These are phyloP conservation scores for Syndactyla subalaris DNA, from an alignment of 2,797 vertebrate genomes.

Conservation along the genomic window DNA sequence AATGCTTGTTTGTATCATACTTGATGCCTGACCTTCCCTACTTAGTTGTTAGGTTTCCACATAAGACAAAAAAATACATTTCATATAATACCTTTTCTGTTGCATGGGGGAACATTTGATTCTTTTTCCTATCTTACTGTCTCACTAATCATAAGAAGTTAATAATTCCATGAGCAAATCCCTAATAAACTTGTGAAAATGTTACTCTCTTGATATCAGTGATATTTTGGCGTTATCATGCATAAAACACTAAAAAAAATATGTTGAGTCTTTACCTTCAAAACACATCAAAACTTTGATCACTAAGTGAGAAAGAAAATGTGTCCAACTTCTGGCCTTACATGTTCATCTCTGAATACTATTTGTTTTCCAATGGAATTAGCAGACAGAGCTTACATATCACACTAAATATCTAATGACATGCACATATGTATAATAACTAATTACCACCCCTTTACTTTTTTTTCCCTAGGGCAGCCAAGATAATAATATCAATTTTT, in stretches of 20 bases:
- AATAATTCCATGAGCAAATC: not conserved
- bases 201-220: not conserved
- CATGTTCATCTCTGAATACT: not conserved
- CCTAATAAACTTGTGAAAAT: not conserved
- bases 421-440: conserved; percentile 23
- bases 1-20: not conserved
- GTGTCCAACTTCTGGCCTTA: not conserved
- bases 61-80: not conserved
- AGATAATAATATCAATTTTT: not conserved
- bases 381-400: conserved; percentile 14
- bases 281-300: not conserved
- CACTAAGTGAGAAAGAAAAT: not conserved
- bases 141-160: not conserved
- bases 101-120: not conserved
- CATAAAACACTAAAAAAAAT: not conserved
- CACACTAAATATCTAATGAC: conserved; percentile 45
- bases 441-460: conserved; percentile 40
- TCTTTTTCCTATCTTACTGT: not conserved
- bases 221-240: not conserved
- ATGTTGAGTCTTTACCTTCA: not conserved
- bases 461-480: not conserved
- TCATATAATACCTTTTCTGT: not conserved
- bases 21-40: conserved; percentile 8
- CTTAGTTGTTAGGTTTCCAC: not conserved
- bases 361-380: not conserved